phyloP scores from a whole-genome alignment of 2,113 vertebrate species.

The Cepphus grylle region DNA sequence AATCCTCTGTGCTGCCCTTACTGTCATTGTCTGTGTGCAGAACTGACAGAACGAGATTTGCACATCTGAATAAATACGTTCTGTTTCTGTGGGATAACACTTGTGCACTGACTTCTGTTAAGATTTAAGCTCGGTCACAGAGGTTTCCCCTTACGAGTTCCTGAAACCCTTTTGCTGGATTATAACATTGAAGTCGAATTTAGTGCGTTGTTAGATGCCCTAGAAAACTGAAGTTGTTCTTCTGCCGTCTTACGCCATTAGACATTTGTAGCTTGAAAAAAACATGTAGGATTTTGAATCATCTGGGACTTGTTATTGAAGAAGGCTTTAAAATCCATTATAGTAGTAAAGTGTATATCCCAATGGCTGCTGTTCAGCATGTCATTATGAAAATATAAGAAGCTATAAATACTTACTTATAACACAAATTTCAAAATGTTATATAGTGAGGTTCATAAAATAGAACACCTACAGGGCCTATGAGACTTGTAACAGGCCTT shows the following conservation, averaged over 20 bases:
- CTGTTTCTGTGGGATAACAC: neutral
- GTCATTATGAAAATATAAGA: neutral
- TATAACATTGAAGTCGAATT: neutral
- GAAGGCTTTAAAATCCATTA: neutral
- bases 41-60: neutral
- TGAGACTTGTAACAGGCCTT: neutral
- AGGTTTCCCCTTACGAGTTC: neutral
- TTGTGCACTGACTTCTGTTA: neutral
- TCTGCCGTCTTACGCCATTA: neutral
- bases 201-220: neutral
- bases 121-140: neutral
- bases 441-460: neutral
- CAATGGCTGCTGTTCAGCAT: neutral
- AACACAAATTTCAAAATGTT: neutral
- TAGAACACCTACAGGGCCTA: neutral
- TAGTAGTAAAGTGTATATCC: neutral
- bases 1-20: neutral
- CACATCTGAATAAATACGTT: neutral
- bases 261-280: constrained; percentile 19
- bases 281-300: constrained; percentile 17
- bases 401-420: neutral
- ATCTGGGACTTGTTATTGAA: neutral
- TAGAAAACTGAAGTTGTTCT: neutral
- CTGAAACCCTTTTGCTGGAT: neutral
- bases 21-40: neutral